A percentile compares a stretch with the other conserved stretches of the same genome.
These are phyloP conservation scores for Cepphus grylle DNA, from an alignment of 2,113 vertebrate genomes.

Conservation along the genomic window DNA sequence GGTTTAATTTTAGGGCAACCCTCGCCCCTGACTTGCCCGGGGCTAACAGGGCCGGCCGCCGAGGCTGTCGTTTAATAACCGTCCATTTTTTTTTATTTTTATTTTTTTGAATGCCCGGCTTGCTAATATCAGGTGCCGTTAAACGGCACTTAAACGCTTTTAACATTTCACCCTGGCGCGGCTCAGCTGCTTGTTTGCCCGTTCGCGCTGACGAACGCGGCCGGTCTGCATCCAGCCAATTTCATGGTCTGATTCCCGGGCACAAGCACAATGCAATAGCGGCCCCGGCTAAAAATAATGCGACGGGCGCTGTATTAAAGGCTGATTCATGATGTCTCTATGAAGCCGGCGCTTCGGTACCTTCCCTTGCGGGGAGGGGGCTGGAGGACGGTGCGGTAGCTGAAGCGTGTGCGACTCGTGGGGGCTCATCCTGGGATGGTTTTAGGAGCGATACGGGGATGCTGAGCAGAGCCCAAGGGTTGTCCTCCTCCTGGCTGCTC, in stretches of 20 bases:
- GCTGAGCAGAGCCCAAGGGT: not conserved
- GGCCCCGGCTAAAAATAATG: not conserved
- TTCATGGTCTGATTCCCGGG: slow-evolving; percentile 30
- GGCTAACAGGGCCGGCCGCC: fast-evolving
- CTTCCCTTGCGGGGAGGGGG: not conserved
- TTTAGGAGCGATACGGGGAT: fast-evolving
- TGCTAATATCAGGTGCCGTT: not conserved
- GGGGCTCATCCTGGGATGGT: not conserved
- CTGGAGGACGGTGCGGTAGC: not conserved
- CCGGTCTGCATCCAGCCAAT: slow-evolving; percentile 18
- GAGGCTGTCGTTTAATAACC: not conserved
- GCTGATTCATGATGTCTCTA: slow-evolving; percentile 15
- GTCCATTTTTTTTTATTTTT: not conserved
- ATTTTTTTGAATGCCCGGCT: not conserved
- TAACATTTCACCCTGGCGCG: not conserved
- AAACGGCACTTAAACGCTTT: not conserved
- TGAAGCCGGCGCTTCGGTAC: not conserved
- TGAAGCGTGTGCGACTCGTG: fast-evolving
- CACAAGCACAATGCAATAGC: not conserved
- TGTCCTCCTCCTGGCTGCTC: not conserved
- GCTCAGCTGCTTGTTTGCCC: slow-evolving; percentile 16
- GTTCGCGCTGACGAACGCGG: not conserved
- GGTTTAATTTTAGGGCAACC: not conserved
- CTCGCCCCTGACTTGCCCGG: not conserved
- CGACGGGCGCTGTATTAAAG: not conserved